Conservation (phyloP, 2,113 vertebrate genomes). For the Propithecus coquereli region DNA sequence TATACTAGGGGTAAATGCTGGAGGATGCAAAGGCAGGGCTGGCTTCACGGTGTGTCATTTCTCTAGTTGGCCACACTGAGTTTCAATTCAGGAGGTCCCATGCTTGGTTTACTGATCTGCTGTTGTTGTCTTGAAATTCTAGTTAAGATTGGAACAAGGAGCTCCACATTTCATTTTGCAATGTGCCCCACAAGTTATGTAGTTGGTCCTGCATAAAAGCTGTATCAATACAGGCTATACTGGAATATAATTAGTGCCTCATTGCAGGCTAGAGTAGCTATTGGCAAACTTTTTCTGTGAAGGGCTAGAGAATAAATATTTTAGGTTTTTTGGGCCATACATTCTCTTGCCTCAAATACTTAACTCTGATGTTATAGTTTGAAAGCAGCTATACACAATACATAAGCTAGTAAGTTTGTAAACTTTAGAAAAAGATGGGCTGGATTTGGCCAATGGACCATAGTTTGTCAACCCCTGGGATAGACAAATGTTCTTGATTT, state of each 20-base stretch:
- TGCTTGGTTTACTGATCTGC: not conserved
- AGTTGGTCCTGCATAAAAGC: not conserved
- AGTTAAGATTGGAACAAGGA: not conserved
- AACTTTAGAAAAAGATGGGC: not conserved
- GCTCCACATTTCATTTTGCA: not conserved
- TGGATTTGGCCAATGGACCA: not conserved
- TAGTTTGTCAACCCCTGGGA: not conserved
- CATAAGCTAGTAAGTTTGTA: not conserved
- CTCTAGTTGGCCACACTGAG: not conserved
- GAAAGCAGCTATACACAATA: not conserved
- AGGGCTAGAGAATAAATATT: not conserved
- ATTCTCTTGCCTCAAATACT: not conserved
- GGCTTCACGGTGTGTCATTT: not conserved
- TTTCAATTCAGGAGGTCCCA: not conserved
- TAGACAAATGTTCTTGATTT: slow-evolving; percentile 1
- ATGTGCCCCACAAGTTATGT: no score
- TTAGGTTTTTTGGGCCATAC: not conserved
- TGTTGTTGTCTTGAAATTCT: not conserved
- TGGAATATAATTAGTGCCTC: not conserved
- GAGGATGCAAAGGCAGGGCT: not conserved
- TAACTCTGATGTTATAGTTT: not conserved
- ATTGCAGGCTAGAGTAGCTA: not conserved
- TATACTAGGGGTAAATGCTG: not conserved
- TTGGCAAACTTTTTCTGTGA: not conserved
- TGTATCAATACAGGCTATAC: not conserved